These are phyloP conservation scores for Meloe dianella DNA, from an alignment of 2,888 invertebrate genomes.

Conservation along the genomic window DNA sequence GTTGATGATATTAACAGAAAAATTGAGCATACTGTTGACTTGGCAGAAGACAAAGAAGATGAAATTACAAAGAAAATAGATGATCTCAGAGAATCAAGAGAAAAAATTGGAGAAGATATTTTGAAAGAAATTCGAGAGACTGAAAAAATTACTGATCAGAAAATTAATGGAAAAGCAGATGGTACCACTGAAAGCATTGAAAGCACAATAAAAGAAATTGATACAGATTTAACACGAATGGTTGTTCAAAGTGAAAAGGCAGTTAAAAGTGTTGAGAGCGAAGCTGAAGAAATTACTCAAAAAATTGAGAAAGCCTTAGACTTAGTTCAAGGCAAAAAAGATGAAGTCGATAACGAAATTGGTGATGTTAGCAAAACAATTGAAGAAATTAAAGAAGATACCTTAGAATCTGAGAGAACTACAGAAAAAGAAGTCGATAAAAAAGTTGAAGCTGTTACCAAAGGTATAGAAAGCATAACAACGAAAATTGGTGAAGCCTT, in stretches of 20 bases:
- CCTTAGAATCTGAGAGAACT: too few relatives aligned
- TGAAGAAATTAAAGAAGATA: constrained; percentile 15
- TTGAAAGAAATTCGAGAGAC: too few relatives aligned
- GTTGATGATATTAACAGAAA: too few relatives aligned
- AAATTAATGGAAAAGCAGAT: too few relatives aligned
- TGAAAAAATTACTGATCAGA: constrained; percentile 10
- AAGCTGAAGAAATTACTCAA: too few relatives aligned
- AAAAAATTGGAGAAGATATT: too few relatives aligned
- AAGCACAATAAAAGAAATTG: constrained; percentile 3
- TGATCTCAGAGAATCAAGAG: too few relatives aligned
- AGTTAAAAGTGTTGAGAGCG: too few relatives aligned
- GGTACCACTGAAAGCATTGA: background rate
- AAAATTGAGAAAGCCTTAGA: constrained; percentile 46
- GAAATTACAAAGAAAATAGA: too few relatives aligned
- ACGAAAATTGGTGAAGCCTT: constrained; percentile 20
- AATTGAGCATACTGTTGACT: too few relatives aligned
- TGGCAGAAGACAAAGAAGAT: background rate
- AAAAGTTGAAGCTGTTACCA: constrained; percentile 14
- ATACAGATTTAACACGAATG: constrained; percentile 4
- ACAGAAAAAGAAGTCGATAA: constrained; percentile 13
- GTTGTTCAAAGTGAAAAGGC: constrained; percentile 18
- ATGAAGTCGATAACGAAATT: too few relatives aligned
- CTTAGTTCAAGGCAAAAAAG: background rate
- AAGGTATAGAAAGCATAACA: constrained; percentile 13
- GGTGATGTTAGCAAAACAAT: too few relatives aligned